Conservation (phyloP, 2,113 vertebrate genomes). For the Rattus rattus region DNA sequence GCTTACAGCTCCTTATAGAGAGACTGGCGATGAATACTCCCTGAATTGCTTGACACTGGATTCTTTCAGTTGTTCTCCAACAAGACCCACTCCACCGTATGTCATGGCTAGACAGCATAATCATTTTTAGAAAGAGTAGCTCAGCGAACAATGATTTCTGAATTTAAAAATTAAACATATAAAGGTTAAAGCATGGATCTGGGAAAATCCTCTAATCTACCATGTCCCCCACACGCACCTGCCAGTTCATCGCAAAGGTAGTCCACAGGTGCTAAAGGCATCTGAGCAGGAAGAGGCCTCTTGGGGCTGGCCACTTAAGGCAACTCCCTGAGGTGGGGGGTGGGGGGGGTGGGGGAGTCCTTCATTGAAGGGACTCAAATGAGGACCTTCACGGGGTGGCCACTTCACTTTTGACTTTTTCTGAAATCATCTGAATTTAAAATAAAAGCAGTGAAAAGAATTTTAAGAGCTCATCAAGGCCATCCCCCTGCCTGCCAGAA, state of each 20-base stretch:
- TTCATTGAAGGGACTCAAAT: not conserved
- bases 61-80: not conserved
- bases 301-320: not conserved
- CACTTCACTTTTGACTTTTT: conserved; percentile 36
- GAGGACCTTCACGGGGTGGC: not conserved
- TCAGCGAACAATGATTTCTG: conserved; percentile 6
- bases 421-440: conserved; percentile 70
- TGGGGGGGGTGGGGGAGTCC: not conserved
- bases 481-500: conserved; percentile 52
- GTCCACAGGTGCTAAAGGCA: not conserved
- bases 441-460: conserved; percentile 58
- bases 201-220: not conserved
- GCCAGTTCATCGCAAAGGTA: not conserved
- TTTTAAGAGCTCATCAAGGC: conserved; percentile 66
- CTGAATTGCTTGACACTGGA: not conserved
- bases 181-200: not conserved
- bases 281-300: not conserved
- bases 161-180: not conserved
- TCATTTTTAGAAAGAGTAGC: not conserved
- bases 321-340: not conserved
- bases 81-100: not conserved
- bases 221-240: too few species aligned
- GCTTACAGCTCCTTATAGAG: not conserved
- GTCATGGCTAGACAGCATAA: not conserved
- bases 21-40: not conserved